Base-by-base conservation (phyloP, 1,140 invertebrate species). In the Zaprionus nigranus region DNA sequence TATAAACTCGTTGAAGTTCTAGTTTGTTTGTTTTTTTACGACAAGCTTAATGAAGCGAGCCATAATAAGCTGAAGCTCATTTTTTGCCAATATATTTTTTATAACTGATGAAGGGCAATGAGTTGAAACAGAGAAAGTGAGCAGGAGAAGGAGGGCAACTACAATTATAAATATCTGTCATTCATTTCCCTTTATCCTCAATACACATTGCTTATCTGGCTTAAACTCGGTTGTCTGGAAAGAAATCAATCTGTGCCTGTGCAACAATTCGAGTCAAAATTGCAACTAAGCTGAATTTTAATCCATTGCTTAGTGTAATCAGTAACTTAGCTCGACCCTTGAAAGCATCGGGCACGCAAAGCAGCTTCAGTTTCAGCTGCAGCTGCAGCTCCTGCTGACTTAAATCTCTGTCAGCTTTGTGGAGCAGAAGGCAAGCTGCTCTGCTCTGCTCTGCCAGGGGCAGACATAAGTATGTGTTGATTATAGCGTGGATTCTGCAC, bases 381-480 rank as follows among this genome's bases (percentile, higher is more conserved):
- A 11, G 13, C 20, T 54, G 13, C 9, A 24, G 2, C 54, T 75
- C 54, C 57, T 49, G 34, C 58, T 61, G 51, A 70, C 58, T 70
- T 58, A 70, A 70, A 79, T 63, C 54, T 53, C 36, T 20, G 59
- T 74, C 58, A 43, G 56, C 40, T 36, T 67, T 56, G 51, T 49
- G 7, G 38, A 57, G 64, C 43, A 20, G 22, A 53, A 26, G 12
- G 30, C 51, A 28, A 9, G 59, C 34, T 20, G 34, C 17, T 26
- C 5, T 17, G 34, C 17, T 26, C 5, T 17, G 3, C n/a, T 17
- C 7, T 30, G 24, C 51, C 61, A 51, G 60, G 81, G 81, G 61
- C 46, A 72, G 74, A 75, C 75, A 65, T 81, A 84, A 88, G 84
- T 87, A 87, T 74, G 84, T 88, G 84, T 87, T 87, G 84, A 87